These are phyloP conservation scores for Andrena dorsata DNA, from an alignment of 2,888 invertebrate species.

Conservation along the genomic window DNA sequence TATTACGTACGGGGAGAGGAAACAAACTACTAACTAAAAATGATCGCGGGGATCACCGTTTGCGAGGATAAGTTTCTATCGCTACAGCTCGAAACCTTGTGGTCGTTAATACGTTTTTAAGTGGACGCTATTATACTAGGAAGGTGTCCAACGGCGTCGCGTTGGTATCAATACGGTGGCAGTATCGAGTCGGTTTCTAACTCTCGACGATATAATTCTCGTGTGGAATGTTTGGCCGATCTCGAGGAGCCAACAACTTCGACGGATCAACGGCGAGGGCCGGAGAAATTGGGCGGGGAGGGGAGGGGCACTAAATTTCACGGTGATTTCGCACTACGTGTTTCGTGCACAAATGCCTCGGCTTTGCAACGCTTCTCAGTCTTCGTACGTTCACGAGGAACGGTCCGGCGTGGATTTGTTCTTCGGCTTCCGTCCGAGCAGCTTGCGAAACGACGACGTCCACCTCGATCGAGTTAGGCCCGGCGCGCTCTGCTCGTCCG, in stretches of 20 bases:
- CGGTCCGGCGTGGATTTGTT: slow-evolving; percentile 73
- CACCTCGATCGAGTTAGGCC: slow-evolving; percentile 87
- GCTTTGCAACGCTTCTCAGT: slow-evolving; percentile 47
- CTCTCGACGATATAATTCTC: slow-evolving; percentile 19
- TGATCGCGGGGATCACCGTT: slow-evolving; percentile 24
- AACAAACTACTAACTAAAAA: slow-evolving; percentile 41
- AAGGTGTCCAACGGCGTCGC: slow-evolving; percentile 11
- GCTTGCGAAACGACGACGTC: slow-evolving; percentile 88
- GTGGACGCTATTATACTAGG: slow-evolving; percentile 20
- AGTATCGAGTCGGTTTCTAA: slow-evolving; percentile 57
- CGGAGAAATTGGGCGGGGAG: slow-evolving; percentile 32
- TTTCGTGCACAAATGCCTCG: slow-evolving; percentile 27
- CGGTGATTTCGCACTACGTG: slow-evolving; percentile 48
- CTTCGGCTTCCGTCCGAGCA: slow-evolving; percentile 82
- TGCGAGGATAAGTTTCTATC: slow-evolving; percentile 41
- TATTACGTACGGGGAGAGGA: slow-evolving; percentile 18
- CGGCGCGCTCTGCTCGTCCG: slow-evolving; percentile 68
- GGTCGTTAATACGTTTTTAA: slow-evolving; percentile 18
- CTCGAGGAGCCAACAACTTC: slow-evolving; percentile 25
- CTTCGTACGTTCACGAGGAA: slow-evolving; percentile 61
- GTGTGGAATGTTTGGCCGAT: slow-evolving; percentile 58
- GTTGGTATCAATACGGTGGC: slow-evolving; percentile 56
- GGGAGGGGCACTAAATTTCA: slow-evolving; percentile 53
- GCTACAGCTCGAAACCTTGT: slow-evolving; percentile 1
- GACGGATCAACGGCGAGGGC: slow-evolving; percentile 30